phyloP scores from a whole-genome alignment of 2,797 vertebrate genomes.

The Amblyraja radiata region DNA sequence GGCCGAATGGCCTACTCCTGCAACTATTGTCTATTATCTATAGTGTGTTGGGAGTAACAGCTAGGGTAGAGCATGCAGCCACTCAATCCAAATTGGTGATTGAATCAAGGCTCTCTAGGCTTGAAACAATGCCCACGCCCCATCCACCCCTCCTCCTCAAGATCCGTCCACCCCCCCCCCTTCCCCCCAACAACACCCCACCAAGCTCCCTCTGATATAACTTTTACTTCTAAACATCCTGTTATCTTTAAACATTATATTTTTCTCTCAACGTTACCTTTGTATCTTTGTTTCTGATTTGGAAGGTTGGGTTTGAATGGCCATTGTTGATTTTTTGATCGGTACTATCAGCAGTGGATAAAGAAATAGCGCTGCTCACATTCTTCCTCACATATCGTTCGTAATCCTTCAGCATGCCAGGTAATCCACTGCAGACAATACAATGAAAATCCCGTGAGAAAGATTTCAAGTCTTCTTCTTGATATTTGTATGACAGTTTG shows the following conservation, averaged over 20 bases:
- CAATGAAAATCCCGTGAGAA: neutral
- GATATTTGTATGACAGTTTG: neutral
- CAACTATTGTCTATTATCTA: too few species aligned
- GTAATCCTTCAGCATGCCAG: neutral
- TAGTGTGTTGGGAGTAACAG: neutral
- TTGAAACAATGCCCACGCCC: too few species aligned
- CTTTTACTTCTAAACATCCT: constrained; percentile 57
- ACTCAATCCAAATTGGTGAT: neutral
- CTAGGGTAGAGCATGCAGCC: neutral
- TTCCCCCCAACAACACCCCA: too few species aligned
- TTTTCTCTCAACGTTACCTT: constrained; percentile 11
- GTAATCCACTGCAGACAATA: neutral
- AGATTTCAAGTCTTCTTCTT: neutral
- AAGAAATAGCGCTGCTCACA: neutral
- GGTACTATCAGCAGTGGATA: constrained; percentile 40
- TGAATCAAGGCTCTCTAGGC: neutral
- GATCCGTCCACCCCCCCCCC: too few species aligned
- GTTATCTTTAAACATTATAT: constrained; percentile 47
- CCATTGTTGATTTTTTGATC: constrained; percentile 49
- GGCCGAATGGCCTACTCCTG: too few species aligned
- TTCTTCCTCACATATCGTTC: neutral
- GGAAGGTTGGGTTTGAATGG: constrained; percentile 62
- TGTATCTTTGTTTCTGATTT: constrained; percentile 42
- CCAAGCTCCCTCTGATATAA: constrained; percentile 39
- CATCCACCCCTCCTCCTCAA: too few species aligned